Percentiles rank a stretch among this genome's conserved stretches.
Evolutionary conservation across 37 sponge, comb jelly and placozoan genomes (phyloP).

Genomic region (Beroe ovata): DNA sequence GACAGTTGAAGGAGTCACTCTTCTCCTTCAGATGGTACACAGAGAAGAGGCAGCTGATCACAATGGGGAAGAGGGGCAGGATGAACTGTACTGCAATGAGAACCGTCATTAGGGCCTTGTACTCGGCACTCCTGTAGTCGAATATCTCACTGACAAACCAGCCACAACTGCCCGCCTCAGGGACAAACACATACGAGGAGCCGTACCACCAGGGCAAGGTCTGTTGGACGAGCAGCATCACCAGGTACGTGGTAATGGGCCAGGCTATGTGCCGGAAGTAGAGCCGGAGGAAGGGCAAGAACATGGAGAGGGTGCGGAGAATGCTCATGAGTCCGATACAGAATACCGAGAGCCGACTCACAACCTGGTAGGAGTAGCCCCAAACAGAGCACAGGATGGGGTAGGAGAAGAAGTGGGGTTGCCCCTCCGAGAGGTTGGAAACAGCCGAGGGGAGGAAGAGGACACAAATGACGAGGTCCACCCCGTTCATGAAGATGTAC

Average conservation of each 20-base stretch:
- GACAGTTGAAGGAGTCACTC: background rate
- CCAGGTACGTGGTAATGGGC: background rate
- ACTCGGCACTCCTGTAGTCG: background rate
- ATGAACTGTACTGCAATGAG: background rate
- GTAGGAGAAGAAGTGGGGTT: background rate
- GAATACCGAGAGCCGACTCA: slow-evolving; percentile 18
- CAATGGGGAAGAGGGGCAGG: slow-evolving; percentile 47
- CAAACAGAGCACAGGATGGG: slow-evolving; percentile 29
- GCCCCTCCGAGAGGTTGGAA: background rate
- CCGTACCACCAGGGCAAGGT: slow-evolving; percentile 49
- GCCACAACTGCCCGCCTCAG: background rate
- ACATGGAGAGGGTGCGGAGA: background rate
- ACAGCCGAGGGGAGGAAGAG: slow-evolving; percentile 47
- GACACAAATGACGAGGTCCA: slow-evolving; percentile 26
- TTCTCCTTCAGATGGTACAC: background rate
- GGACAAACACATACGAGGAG: background rate
- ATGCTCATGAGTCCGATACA: slow-evolving; percentile 54
- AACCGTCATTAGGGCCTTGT: background rate
- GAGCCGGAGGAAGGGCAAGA: slow-evolving; percentile 6
- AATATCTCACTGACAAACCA: background rate
- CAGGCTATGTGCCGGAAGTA: background rate
- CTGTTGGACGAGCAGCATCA: slow-evolving; percentile 43
- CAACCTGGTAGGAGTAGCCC: slow-evolving; percentile 17
- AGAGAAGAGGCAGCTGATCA: slow-evolving; percentile 29
- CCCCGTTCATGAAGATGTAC: slow-evolving; percentile 25